Evolutionary conservation across 2,888 invertebrate genomes (phyloP).

Genomic region (Macroteleia sp.): DNA sequence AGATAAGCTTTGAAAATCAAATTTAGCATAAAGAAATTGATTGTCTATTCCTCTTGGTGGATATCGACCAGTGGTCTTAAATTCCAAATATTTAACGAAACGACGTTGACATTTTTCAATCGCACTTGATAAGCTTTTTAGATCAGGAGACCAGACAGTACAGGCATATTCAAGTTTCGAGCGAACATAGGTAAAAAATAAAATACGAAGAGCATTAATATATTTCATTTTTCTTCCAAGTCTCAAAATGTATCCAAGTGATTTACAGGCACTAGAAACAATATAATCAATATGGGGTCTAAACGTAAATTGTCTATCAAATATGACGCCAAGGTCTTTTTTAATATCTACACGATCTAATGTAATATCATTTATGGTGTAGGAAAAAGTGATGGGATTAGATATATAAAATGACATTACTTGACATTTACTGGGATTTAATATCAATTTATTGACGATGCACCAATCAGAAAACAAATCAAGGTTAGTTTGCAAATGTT

Average conservation of each 20-base stretch:
- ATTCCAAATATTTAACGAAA: no score
- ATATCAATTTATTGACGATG: not conserved
- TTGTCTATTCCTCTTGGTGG: no score
- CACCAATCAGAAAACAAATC: not conserved
- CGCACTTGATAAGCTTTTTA: no score
- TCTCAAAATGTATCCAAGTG: no score
- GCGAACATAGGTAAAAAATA: not conserved
- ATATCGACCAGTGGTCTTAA: no score
- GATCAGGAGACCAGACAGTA: no score
- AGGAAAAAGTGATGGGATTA: not conserved
- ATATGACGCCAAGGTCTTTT: not conserved
- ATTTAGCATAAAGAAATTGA: no score
- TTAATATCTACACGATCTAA: not conserved
- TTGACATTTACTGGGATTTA: not conserved
- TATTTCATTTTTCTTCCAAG: not conserved
- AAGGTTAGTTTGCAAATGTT: not conserved
- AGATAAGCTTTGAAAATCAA: no score
- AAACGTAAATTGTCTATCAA: no score
- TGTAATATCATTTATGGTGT: not conserved
- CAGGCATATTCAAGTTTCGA: not conserved
- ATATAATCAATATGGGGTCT: no score
- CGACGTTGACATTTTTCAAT: no score
- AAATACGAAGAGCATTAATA: not conserved
- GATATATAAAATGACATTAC: not conserved
- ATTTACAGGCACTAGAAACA: not conserved